phyloP scores from a whole-genome alignment of 2,113 vertebrate genomes.

The Tangachromis dhanisi region DNA sequence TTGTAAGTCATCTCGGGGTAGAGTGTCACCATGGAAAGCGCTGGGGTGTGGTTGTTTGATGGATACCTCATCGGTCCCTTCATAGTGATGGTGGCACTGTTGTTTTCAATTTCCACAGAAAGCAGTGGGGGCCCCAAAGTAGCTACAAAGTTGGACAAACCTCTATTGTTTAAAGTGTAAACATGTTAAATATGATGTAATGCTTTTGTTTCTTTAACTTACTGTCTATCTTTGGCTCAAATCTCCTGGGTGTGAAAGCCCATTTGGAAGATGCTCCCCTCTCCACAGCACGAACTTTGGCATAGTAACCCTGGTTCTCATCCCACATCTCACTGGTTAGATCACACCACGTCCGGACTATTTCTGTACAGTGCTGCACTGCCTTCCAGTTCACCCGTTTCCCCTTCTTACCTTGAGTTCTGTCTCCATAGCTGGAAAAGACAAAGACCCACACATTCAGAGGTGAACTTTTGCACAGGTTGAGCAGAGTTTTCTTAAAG shows the following conservation, averaged over 20 bases:
- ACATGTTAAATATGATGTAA: background rate
- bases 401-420: constrained; percentile 28
- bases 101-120: constrained; percentile 63
- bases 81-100: constrained; percentile 70
- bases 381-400: constrained; percentile 71
- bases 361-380: constrained; percentile 70
- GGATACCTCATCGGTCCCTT: constrained; percentile 80
- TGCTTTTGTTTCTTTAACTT: constrained; percentile 52
- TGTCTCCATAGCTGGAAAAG: constrained; percentile 78
- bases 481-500: background rate
- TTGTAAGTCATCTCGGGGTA: constrained; percentile 76
- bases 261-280: constrained; percentile 69
- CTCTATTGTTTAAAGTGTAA: background rate
- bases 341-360: constrained; percentile 77
- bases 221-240: constrained; percentile 83
- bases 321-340: constrained; percentile 79
- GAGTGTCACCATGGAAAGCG: constrained; percentile 64
- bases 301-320: constrained; percentile 74
- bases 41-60: constrained; percentile 4
- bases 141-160: constrained; percentile 58
- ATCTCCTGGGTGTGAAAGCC: constrained; percentile 67
- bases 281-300: constrained; percentile 72
- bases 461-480: background rate
- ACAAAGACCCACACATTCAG: background rate
- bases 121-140: constrained; percentile 78